Conservation (phyloP, 2,888 invertebrate genomes). For the Agrotis ipsilon region DNA sequence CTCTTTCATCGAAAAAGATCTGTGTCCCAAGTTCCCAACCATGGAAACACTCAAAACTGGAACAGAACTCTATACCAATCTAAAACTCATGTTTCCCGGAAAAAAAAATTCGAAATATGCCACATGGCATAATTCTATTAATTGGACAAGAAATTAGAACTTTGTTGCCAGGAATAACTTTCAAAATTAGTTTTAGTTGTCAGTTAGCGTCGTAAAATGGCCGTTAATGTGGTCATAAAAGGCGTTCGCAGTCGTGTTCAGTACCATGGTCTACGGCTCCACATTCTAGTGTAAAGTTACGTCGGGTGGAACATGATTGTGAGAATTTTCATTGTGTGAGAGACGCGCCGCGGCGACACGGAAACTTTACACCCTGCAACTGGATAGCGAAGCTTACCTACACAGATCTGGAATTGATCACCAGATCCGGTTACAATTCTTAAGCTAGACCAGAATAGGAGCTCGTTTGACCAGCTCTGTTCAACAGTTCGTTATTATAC, state of each 20-base stretch:
- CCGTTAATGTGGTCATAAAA: conserved; percentile 57
- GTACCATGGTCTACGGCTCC: conserved; percentile 54
- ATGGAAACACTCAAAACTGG: not conserved
- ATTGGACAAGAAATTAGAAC: conserved; percentile 55
- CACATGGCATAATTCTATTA: conserved; percentile 41
- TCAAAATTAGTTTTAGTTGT: conserved; percentile 60
- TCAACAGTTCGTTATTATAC: conserved; percentile 27
- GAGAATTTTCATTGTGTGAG: conserved; percentile 75
- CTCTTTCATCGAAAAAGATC: not conserved
- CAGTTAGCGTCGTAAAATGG: conserved; percentile 58
- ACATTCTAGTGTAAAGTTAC: conserved; percentile 74
- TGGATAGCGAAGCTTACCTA: conserved; percentile 68
- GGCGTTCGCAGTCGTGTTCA: conserved; percentile 48
- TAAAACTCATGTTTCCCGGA: not conserved
- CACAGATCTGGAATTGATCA: conserved; percentile 77
- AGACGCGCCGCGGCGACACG: conserved; percentile 71
- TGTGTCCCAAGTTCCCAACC: too few species aligned
- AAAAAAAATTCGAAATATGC: too few species aligned
- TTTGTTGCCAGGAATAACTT: conserved; percentile 54
- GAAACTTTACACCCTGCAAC: conserved; percentile 85
- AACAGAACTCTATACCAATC: not conserved
- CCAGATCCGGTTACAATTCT: conserved; percentile 70
- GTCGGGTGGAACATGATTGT: conserved; percentile 74
- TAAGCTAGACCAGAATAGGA: conserved; percentile 55
- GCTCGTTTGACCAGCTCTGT: conserved; percentile 71